Evolutionary conservation across 1,140 invertebrate genomes (phyloP), one percentile per base, ranked within the genome.

Genomic region (Choristoneura fumiferana): DNA sequence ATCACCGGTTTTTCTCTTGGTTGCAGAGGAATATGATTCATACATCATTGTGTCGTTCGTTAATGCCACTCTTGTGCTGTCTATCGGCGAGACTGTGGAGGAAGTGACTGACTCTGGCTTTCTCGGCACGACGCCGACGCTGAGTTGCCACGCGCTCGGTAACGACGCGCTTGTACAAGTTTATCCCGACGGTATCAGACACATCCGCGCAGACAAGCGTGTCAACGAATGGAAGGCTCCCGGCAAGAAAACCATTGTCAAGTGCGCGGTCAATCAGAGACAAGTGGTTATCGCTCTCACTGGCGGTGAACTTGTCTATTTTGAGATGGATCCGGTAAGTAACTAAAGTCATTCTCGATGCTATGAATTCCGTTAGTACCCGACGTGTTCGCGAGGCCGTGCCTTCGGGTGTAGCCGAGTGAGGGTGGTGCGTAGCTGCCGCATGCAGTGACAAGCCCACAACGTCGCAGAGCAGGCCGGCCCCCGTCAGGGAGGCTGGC

Each of bases 41-140:
- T 99, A 99, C 91, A 99, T 99, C 92, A 98, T 99, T 87, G 99
- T 99, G 64, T 99, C 98, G 39, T 99, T 99, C 94, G 96, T 99
- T 36, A 99, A 99, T 91, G 99, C 99, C 60, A 99, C 99, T 18
- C 92, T 99, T 66, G 98, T 99, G 59, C 92, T 99, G 66, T 99
- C 97, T 65, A 99, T 99, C 86, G 99, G 99, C 65, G 99, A 99
- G 89, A 99, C 98, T 63, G 99, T 99, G 33, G 99, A 99, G 90
- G 99, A 99, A 95, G 98, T 99, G 0, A 98, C 98, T 4, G 98
- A 99, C 90, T 99, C 98, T 53, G 99, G 99, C 33, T 99, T 99
- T 84, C 91, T 99, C 53, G 98, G 98, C 60, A 99, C 98, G 0
- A 99, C 98, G 0, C 98, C 98, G 0, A 99, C 99, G 0, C 89